A percentile compares a stretch with the other conserved stretches of the same genome.
Evolutionary conservation across 2,797 vertebrate species (phyloP).

Genomic region (Sarcophilus harrisii): DNA sequence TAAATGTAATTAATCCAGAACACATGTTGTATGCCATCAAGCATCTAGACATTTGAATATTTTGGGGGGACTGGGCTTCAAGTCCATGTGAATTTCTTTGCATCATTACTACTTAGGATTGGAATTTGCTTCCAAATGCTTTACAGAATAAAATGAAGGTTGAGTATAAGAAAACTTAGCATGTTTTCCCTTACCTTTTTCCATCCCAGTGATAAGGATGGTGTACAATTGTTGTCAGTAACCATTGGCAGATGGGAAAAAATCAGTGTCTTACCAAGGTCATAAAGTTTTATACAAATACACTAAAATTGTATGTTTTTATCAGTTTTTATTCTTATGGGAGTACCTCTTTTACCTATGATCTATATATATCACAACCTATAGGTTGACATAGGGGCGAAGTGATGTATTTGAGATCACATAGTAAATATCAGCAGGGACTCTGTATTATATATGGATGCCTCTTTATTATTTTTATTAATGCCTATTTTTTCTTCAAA

Average conservation of each 20-base stretch:
- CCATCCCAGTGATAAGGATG: neutral
- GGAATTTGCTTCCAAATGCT: slow-evolving; percentile 30
- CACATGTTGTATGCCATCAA: neutral
- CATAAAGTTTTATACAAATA: neutral
- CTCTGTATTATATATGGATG: neutral
- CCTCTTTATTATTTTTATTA: neutral
- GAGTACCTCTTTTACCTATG: neutral
- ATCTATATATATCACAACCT: neutral
- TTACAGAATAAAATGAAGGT: neutral
- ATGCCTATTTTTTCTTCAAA: neutral
- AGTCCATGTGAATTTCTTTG: neutral
- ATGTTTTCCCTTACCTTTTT: neutral
- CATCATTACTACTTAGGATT: neutral
- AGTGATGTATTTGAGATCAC: neutral
- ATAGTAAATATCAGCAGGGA: neutral
- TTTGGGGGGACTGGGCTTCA: slow-evolving; percentile 9
- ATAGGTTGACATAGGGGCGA: neutral
- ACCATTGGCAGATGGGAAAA: neutral
- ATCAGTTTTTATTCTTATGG: neutral
- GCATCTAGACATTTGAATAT: slow-evolving; percentile 33
- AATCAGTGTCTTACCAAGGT: neutral
- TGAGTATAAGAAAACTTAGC: neutral
- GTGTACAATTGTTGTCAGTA: neutral
- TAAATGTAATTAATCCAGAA: slow-evolving; percentile 58
- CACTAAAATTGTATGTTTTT: neutral